A percentile compares a stretch with the other conserved stretches of the same genome.
Conservation (phyloP, 2,888 invertebrate genomes). For the Myopa testacea region DNA sequence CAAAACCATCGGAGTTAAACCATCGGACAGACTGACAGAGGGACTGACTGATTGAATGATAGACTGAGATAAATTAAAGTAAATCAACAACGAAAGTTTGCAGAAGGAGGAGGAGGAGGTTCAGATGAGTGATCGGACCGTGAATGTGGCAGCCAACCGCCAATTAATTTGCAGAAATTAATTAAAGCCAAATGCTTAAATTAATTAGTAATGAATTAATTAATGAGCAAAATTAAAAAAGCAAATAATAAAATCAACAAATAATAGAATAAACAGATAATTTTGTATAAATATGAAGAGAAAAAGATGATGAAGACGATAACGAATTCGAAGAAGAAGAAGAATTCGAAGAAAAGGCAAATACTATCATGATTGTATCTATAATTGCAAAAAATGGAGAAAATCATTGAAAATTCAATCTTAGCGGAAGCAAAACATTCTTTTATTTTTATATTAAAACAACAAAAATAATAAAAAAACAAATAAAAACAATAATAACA, state of each 20-base stretch:
- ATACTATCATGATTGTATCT: no score
- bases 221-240: not conserved
- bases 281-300: no score
- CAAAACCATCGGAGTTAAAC: not conserved
- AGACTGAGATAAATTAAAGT: not conserved
- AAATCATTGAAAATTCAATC: no score
- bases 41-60: no score
- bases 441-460: no score
- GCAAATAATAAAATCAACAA: not conserved
- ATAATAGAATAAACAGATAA: no score
- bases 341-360: no score
- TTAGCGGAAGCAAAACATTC: no score
- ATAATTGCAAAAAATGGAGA: no score
- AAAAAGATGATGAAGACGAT: not conserved
- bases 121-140: not conserved
- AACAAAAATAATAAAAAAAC: no score
- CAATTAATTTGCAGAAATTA: slow-evolving; percentile 17
- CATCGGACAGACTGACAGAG: no score
- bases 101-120: not conserved
- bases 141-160: not conserved
- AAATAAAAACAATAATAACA: no score
- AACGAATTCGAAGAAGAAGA: not conserved
- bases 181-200: slow-evolving; percentile 24
- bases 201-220: not conserved
- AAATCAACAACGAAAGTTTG: not conserved